Percentiles rank a stretch among this genome's conserved stretches.
Evolutionary conservation across 2,797 vertebrate species (phyloP).

Genomic region (Microctenopoma lineatum): DNA sequence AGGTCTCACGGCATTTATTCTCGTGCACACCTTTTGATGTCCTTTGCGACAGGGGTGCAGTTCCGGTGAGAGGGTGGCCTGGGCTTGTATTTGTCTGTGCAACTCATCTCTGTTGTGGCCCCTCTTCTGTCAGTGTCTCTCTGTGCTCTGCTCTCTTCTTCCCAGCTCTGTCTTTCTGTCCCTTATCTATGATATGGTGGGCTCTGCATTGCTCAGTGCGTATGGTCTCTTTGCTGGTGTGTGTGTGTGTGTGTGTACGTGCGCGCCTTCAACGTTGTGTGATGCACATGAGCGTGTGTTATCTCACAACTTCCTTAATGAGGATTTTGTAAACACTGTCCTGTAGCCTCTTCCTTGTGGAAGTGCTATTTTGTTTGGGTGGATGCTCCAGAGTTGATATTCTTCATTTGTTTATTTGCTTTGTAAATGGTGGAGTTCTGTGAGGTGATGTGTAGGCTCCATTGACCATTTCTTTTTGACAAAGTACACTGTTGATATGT

Average conservation of each 20-base stretch:
- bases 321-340: conserved; percentile 98
- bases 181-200: conserved; percentile 94
- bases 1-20: conserved; percentile 77
- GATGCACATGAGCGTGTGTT: conserved; percentile 81
- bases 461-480: conserved; percentile 77
- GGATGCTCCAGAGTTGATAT: conserved; percentile 79
- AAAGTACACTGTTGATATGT: conserved; percentile 64
- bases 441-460: conserved; percentile 62
- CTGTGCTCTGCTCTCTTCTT: conserved; percentile 75
- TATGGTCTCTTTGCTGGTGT: conserved; percentile 67
- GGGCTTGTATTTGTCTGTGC: conserved; percentile 77
- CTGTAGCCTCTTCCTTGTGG: conserved; percentile 88
- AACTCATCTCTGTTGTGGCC: conserved; percentile 87
- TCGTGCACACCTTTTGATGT: conserved; percentile 83
- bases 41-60: conserved; percentile 70
- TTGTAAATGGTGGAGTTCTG: conserved; percentile 77
- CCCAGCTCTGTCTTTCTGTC: conserved; percentile 81
- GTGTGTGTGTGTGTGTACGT: conserved; percentile 52
- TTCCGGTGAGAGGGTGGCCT: conserved; percentile 87
- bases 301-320: conserved; percentile 98
- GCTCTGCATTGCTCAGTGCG: conserved; percentile 85
- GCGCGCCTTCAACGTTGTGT: conserved; percentile 68
- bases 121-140: conserved; percentile 62
- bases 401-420: conserved; percentile 84
- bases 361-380: conserved; percentile 85